Evolutionary conservation across 2,888 invertebrate genomes (phyloP).

Genomic region (Aleiodes testaceus): DNA sequence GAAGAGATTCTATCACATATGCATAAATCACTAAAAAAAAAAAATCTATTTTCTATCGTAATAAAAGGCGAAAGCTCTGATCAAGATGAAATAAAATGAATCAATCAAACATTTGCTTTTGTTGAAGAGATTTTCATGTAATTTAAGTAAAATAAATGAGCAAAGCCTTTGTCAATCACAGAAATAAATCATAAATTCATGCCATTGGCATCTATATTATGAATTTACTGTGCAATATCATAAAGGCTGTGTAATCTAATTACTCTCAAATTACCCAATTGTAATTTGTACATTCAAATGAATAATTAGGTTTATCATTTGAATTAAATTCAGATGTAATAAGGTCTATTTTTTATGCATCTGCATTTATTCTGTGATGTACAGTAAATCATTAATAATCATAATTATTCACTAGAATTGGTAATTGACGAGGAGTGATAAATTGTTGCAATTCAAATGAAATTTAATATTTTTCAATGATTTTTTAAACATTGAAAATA

Average conservation of each 20-base stretch:
- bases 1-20: too few species aligned
- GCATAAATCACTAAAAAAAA: too few species aligned
- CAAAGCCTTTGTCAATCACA: too few species aligned
- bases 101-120: too few species aligned
- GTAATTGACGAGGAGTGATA: neutral
- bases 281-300: neutral
- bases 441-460: neutral
- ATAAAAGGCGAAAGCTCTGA: too few species aligned
- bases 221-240: conserved; percentile 22
- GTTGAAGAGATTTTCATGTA: too few species aligned
- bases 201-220: neutral
- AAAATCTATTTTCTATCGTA: too few species aligned
- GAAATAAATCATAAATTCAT: too few species aligned
- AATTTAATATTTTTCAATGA: conserved; percentile 31
- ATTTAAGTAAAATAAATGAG: too few species aligned
- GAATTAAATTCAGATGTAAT: conserved; percentile 9
- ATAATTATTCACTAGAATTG: conserved; percentile 42
- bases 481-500: conserved; percentile 10
- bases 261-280: conserved; percentile 8
- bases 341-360: conserved; percentile 63
- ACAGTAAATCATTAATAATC: conserved; percentile 49
- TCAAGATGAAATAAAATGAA: too few species aligned
- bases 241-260: conserved; percentile 35
- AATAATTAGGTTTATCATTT: neutral
- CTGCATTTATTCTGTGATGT: conserved; percentile 59